Conservation (phyloP, 1,140 invertebrate genomes). For the Potamilus streckersoni region DNA sequence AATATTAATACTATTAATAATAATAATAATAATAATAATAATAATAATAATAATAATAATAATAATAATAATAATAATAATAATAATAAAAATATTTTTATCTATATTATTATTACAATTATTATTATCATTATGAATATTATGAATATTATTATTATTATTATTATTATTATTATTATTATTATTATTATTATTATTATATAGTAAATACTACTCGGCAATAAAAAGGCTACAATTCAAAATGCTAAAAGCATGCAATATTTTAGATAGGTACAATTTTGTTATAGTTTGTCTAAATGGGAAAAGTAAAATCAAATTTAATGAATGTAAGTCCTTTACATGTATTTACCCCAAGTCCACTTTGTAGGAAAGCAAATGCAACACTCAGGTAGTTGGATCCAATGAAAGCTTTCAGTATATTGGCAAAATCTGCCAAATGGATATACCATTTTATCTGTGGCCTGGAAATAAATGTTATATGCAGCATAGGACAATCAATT, state of each 20-base stretch:
- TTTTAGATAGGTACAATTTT: too few relatives aligned
- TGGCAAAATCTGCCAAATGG: slow-evolving; percentile 61
- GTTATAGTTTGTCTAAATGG: neutral
- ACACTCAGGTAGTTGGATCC: slow-evolving; percentile 62
- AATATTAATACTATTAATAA: too few relatives aligned
- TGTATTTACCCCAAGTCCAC: slow-evolving; percentile 61
- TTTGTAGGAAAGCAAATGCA: slow-evolving; percentile 61
- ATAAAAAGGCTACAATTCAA: neutral
- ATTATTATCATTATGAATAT: too few relatives aligned
- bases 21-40: too few relatives aligned
- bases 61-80: neutral
- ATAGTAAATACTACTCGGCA: too few relatives aligned
- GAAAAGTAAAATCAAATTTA: neutral
- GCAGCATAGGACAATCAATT: too few relatives aligned
- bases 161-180: too few relatives aligned
- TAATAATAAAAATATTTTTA: neutral
- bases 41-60: too few relatives aligned
- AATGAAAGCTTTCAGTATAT: slow-evolving; percentile 66
- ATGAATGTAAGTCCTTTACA: neutral
- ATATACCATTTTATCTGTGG: slow-evolving; percentile 37
- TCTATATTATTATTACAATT: too few relatives aligned
- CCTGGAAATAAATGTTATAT: neutral
- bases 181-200: neutral
- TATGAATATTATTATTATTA: neutral
- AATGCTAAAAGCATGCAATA: neutral